Evolutionary conservation across 2,113 vertebrate species (phyloP).

Genomic region (Probosciger aterrimus): DNA sequence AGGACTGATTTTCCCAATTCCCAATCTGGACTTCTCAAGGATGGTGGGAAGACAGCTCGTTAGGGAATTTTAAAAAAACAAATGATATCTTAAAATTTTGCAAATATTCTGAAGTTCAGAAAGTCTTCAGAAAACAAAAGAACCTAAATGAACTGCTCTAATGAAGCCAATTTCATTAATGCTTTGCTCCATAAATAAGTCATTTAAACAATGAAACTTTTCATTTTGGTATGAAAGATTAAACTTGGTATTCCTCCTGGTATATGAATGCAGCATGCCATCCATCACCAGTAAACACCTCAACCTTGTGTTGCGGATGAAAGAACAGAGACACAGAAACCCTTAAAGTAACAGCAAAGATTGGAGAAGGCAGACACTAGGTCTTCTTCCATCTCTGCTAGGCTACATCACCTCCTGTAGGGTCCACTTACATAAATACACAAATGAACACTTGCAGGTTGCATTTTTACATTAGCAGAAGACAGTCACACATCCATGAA

Average conservation of each 20-base stretch:
- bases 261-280: accelerated
- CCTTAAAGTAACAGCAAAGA: not conserved
- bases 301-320: not conserved
- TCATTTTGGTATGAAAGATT: not conserved
- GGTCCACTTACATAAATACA: not conserved
- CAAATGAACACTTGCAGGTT: not conserved
- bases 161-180: not conserved
- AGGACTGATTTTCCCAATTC: not conserved
- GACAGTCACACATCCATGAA: not conserved
- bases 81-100: accelerated
- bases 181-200: not conserved
- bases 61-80: not conserved
- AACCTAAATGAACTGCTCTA: not conserved
- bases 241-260: not conserved
- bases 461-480: not conserved
- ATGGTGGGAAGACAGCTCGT: not conserved
- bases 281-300: not conserved
- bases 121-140: not conserved
- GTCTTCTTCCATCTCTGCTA: not conserved
- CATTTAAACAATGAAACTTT: not conserved
- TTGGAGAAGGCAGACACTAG: not conserved
- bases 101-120: not conserved
- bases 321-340: not conserved
- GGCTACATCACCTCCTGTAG: not conserved
- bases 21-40: not conserved